Evolutionary conservation across 1,140 invertebrate genomes (phyloP), one percentile per base, ranked within the genome.

Genomic region (Lordiphosa collinella): DNA sequence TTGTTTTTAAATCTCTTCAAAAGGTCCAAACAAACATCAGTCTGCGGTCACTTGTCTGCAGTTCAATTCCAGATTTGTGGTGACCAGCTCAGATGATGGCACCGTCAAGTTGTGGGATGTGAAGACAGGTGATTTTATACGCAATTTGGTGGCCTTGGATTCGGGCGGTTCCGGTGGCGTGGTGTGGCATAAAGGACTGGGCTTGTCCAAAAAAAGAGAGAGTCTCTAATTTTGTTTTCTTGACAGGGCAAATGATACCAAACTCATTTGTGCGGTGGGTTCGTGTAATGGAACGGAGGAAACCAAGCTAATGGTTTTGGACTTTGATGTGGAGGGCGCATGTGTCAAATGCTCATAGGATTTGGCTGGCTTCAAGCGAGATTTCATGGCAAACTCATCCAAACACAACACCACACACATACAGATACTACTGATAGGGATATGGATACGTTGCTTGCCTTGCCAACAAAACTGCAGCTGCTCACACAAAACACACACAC

Each of bases 71-170:
- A 95, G 96, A 70, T 98, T 99, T 93, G 97, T 99, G 52, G 98
- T 99, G 63, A 99, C 98, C n/a, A 99, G 98, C 13, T 98, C 97
- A 2, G 98, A 99, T 87, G 98, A 99, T 91, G 98, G 98, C 16
- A 99, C 98, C 10, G 98, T 99, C 1, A 99, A 99, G 90, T 91
- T 99, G 13, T 99, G 98, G 98, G 97, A 99, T 90, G 93, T 99
- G 31, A 95, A 95, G 89, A 98, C 96, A 49, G 95, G 95, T 67
- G 96, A 97, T 79, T 99, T 99, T 89, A 96, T 99, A 78, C 92
- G 98, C 44, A 98, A 99, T 90, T 91, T 99, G 31, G 96, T 99
- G 12, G 93, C 96, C 6, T 90, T 99, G 41, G 94, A 95, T 38
- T 98, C 96, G 68, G 97, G 97, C n/a, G 97, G 97, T 1, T 97